Evolutionary conservation across 2,797 vertebrate species (phyloP).

Genomic region (Erethizon dorsatum): DNA sequence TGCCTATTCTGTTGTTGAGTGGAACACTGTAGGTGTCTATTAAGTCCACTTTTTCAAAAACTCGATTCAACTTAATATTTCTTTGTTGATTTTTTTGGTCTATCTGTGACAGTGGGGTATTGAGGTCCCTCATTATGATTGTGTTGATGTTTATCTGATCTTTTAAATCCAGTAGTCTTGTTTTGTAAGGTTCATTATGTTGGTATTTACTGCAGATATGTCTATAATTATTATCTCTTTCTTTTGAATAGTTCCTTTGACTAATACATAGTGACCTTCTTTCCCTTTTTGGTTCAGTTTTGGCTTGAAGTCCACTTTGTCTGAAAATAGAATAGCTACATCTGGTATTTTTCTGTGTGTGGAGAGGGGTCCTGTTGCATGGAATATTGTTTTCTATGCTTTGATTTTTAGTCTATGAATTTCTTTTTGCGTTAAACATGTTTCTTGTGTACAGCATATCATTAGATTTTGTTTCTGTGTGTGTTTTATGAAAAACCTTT

Average conservation of each 20-base stretch:
- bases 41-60: neutral
- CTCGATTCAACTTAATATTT: neutral
- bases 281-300: neutral
- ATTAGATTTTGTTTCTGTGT: neutral
- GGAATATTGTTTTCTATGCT: neutral
- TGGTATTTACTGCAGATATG: neutral
- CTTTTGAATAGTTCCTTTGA: no score
- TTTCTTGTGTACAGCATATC: neutral
- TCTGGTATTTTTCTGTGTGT: neutral
- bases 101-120: neutral
- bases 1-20: neutral
- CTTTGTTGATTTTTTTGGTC: neutral
- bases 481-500: conserved; percentile 49
- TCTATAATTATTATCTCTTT: no score
- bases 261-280: no score
- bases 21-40: neutral
- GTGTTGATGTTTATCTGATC: neutral
- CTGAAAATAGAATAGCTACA: neutral
- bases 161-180: neutral
- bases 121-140: no score
- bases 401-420: no score
- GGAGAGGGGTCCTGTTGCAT: neutral
- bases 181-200: neutral
- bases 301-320: neutral
- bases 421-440: no score